These are phyloP conservation scores for Protula sp. DNA, from an alignment of 2,888 invertebrate genomes.

Conservation along the genomic window DNA sequence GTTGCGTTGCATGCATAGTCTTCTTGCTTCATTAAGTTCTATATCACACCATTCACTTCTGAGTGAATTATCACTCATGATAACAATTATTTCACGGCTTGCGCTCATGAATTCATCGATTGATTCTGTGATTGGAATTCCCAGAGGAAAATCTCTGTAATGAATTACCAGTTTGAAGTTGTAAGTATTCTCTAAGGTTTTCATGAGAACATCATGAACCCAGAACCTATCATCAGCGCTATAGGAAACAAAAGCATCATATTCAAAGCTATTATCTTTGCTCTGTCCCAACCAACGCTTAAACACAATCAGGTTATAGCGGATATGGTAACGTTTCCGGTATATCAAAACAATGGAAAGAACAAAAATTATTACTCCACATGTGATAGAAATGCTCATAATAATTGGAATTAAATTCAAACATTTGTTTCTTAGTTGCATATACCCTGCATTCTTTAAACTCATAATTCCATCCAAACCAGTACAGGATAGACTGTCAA, in stretches of 20 bases:
- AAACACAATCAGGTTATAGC: neutral
- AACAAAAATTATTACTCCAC: neutral
- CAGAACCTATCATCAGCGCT: neutral
- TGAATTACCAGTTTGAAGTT: neutral
- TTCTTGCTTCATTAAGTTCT: neutral
- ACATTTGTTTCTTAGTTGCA: neutral
- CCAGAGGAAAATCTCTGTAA: neutral
- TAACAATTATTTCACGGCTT: neutral
- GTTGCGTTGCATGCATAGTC: neutral
- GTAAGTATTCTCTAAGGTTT: neutral
- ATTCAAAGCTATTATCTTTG: neutral
- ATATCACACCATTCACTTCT: neutral
- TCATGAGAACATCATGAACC: constrained; percentile 1
- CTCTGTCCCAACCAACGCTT: neutral
- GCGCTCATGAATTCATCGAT: neutral
- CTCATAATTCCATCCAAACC: neutral
- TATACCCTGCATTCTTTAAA: neutral
- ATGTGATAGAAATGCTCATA: too few species aligned
- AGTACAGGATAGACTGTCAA: neutral
- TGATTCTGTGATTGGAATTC: neutral
- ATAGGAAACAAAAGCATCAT: neutral
- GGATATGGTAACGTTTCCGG: neutral
- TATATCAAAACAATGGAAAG: neutral
- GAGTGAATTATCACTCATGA: neutral
- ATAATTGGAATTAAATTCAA: too few species aligned